Evolutionary conservation across 2,113 vertebrate species (phyloP).

Genomic region (Sakesphorus luctuosus): DNA sequence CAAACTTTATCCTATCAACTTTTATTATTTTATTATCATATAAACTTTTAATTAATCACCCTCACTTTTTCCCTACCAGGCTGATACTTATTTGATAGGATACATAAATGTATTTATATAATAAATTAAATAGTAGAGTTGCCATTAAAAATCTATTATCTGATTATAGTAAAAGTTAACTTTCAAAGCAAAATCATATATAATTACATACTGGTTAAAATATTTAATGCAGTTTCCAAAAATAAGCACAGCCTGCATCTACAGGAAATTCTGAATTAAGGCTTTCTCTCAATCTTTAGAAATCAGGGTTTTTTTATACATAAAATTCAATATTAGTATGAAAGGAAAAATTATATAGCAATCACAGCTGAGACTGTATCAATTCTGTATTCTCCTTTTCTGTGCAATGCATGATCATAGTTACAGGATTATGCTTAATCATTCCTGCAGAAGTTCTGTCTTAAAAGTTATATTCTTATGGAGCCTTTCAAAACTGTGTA

Average conservation of each 20-base stretch:
- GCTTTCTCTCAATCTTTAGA: conserved; percentile 3
- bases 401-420: background rate
- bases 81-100: background rate
- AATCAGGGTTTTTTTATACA: conserved; percentile 14
- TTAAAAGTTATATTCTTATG: conserved; percentile 12
- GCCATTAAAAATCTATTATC: background rate
- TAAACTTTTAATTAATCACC: background rate
- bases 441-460: background rate
- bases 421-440: conserved; percentile 31
- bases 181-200: background rate
- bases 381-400: background rate
- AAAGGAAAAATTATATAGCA: conserved; percentile 56
- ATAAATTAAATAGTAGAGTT: background rate
- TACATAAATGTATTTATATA: background rate
- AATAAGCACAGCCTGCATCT: background rate
- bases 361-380: background rate
- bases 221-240: background rate
- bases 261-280: conserved; percentile 21
- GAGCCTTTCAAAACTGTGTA: background rate
- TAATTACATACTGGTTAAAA: background rate
- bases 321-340: conserved; percentile 29
- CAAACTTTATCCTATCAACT: background rate
- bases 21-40: background rate
- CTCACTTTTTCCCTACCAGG: background rate
- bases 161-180: background rate